Percentiles rank a stretch among this genome's conserved stretches.
phyloP scores from a whole-genome alignment of 2,797 vertebrate genomes.

The Alca torda region DNA sequence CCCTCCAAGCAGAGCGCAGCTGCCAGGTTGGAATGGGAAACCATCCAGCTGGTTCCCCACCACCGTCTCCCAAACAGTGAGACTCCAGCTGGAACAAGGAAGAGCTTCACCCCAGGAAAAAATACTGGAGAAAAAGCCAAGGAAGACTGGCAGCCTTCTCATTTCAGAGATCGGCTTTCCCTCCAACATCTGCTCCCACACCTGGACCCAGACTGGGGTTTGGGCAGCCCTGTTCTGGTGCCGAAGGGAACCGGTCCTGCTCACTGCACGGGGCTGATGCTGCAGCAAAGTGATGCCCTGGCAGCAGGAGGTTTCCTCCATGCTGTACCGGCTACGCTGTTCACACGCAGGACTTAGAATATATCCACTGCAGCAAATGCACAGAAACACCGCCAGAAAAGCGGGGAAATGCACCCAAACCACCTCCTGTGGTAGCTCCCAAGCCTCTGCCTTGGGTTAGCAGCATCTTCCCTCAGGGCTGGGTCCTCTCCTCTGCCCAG shows the following conservation, averaged over 20 bases:
- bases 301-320: neutral
- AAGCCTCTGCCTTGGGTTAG: neutral
- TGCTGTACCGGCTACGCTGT: neutral
- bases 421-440: neutral
- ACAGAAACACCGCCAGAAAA: neutral
- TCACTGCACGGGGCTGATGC: fast-evolving
- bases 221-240: neutral
- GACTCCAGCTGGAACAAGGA: neutral
- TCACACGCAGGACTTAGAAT: neutral
- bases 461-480: neutral
- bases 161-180: neutral
- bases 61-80: fast-evolving
- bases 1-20: neutral
- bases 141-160: neutral
- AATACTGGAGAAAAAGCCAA: neutral
- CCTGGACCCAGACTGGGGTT: neutral
- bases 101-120: neutral
- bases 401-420: neutral
- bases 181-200: slow-evolving; percentile 17
- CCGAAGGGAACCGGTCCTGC: neutral
- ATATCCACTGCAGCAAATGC: neutral
- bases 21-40: neutral
- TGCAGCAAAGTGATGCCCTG: neutral
- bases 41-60: neutral
- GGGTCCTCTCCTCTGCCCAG: neutral